phyloP scores from a whole-genome alignment of 2,888 invertebrate species.

The Margaritifera margaritifera region DNA sequence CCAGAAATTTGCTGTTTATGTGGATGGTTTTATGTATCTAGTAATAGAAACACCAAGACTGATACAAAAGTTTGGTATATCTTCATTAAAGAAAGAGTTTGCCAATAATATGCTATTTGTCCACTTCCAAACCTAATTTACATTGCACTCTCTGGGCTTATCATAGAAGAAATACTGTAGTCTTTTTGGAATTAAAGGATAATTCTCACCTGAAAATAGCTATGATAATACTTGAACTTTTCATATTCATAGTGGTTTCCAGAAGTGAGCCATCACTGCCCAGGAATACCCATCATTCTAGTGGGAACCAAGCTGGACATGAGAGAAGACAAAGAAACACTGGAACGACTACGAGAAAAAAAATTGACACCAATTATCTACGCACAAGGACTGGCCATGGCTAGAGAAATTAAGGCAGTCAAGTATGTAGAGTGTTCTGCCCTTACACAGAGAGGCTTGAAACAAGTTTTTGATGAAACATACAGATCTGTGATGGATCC shows the following conservation, averaged over 20 bases:
- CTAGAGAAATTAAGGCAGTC: slow-evolving; percentile 79
- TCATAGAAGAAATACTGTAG: no score
- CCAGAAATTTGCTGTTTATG: no score
- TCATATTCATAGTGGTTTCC: slow-evolving; percentile 89
- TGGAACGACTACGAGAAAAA: slow-evolving; percentile 95
- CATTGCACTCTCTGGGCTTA: no score
- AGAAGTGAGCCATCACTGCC: slow-evolving; percentile 99
- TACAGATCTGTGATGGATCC: slow-evolving; percentile 95
- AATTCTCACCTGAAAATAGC: no score
- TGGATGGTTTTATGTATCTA: no score
- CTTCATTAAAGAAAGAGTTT: no score
- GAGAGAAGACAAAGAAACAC: slow-evolving; percentile 94
- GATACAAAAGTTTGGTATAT: no score
- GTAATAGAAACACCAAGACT: no score
- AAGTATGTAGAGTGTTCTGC: slow-evolving; percentile 99
- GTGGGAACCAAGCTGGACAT: slow-evolving; percentile 97
- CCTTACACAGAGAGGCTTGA: slow-evolving; percentile 96
- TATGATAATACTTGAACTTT: not conserved
- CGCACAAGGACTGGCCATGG: slow-evolving; percentile 87
- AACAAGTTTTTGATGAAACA: slow-evolving; percentile 99
- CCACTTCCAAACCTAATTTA: no score
- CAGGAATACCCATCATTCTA: slow-evolving; percentile 97
- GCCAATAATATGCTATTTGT: no score
- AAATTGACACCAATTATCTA: slow-evolving; percentile 97
- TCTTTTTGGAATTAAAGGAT: no score